phyloP scores from a whole-genome alignment of 2,888 invertebrate species.

The Elmis aenea region DNA sequence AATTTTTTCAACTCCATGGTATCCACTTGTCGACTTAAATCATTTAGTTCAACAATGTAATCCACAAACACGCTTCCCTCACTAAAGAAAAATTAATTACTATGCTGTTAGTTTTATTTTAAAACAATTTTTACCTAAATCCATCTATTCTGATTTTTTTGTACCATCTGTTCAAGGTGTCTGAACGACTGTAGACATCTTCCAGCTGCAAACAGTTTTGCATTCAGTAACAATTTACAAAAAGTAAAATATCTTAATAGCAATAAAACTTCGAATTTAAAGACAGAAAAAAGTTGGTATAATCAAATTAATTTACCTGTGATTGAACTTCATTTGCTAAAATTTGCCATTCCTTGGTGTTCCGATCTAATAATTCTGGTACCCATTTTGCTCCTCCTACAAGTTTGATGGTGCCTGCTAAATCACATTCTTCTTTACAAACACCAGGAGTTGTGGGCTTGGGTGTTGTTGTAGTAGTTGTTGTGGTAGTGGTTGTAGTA shows the following conservation, averaged over 20 bases:
- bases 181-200: slow-evolving; percentile 73
- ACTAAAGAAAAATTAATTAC: slow-evolving; percentile 46
- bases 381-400: slow-evolving; percentile 78
- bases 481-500: slow-evolving; percentile 65
- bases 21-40: slow-evolving; percentile 65
- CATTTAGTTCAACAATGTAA: slow-evolving; percentile 77
- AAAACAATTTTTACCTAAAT: slow-evolving; percentile 65
- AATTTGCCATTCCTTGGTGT: slow-evolving; percentile 81
- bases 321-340: slow-evolving; percentile 75
- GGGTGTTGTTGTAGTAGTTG: slow-evolving; percentile 65
- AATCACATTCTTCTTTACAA: slow-evolving; percentile 73
- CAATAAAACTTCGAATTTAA: background rate
- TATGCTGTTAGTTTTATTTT: no score
- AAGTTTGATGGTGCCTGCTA: slow-evolving; percentile 81
- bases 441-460: slow-evolving; percentile 73
- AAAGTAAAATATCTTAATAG: slow-evolving; percentile 1
- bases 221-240: slow-evolving; percentile 5
- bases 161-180: slow-evolving; percentile 73
- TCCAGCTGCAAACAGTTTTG: slow-evolving; percentile 60
- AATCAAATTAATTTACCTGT: slow-evolving; percentile 62
- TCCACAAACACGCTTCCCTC: slow-evolving; percentile 85
- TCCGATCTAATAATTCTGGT: slow-evolving; percentile 79
- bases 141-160: slow-evolving; percentile 82
- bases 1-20: slow-evolving; percentile 67
- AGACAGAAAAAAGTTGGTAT: background rate